phyloP scores from a whole-genome alignment of 2,888 invertebrate genomes.

The Drosophila rubida region DNA sequence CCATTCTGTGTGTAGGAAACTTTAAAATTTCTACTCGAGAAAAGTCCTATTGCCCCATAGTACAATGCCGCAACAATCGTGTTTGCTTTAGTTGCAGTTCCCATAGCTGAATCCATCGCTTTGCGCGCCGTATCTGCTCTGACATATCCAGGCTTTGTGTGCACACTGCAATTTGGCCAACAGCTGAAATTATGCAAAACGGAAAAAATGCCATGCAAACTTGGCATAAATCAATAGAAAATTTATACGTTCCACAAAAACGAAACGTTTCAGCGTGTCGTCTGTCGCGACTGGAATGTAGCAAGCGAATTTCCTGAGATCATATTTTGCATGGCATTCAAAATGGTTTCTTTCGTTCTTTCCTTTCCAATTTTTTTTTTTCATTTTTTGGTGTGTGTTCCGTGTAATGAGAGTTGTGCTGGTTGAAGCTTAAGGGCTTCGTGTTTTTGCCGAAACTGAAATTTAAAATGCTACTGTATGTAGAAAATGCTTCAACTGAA shows the following conservation, averaged over 20 bases:
- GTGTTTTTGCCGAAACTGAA: neutral
- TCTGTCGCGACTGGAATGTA: conserved; percentile 1
- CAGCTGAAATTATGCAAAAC: conserved; percentile 79
- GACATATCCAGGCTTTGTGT: conserved; percentile 38
- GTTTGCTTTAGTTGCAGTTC: conserved; percentile 58
- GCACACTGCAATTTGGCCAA: conserved; percentile 73
- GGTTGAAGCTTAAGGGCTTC: neutral
- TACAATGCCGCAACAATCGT: conserved; percentile 58
- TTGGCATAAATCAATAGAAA: conserved; percentile 81
- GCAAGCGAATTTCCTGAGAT: conserved; percentile 35
- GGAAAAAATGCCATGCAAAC: conserved; percentile 81
- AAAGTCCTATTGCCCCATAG: neutral
- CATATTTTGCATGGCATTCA: conserved; percentile 40
- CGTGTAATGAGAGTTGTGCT: conserved; percentile 9
- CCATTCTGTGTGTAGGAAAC: too few species aligned
- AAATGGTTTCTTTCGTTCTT: conserved; percentile 1
- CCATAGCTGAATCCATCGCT: conserved; percentile 6
- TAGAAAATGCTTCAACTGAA: neutral
- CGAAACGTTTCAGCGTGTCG: conserved; percentile 65
- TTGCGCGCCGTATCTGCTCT: conserved; percentile 31
- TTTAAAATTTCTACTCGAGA: too few species aligned
- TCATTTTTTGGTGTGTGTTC: neutral
- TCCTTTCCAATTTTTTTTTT: neutral
- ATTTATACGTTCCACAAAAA: conserved; percentile 76
- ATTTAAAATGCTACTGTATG: neutral